Base-by-base conservation (phyloP, 1,140 invertebrate species). In the Oppia nitens region DNA sequence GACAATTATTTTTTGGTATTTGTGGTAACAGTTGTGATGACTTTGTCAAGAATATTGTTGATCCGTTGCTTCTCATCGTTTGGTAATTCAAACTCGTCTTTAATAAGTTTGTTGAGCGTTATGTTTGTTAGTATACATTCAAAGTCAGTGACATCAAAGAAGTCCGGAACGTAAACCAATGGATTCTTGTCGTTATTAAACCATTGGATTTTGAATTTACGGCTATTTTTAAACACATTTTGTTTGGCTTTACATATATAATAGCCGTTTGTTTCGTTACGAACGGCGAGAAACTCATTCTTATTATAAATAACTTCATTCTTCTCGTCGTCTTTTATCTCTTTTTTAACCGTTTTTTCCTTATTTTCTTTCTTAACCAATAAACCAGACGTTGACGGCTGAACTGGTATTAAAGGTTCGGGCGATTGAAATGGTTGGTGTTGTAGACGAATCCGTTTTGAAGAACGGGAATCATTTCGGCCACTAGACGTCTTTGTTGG, bases 231-330 rank as follows among this genome's bases (percentile, higher is more conserved):
- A 70, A 87, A 90, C 55, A 94, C 84, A 74, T 92, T 91, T 74
- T 92, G 87, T 71, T 84, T 80, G 3, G 86, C 80, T 72, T 90
- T 85, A 70, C 89, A 94, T 47, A 94, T 78, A 69, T 86, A 94
- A 72, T 92, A 92, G 49, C 84, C 81, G 48, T 84, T 71, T 64
- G 67, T 67, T 2, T 83, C 81, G 72, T 91, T 92, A 64, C 89
- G 77, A 1, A 92, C 86, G 26, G 87, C 88, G 63, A 94, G 73
- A 74, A 90, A 92, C 74, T 89, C 68, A 48, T 70, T 70, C 62
- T 73, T 75, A 62, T 73, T 70, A 59, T 74, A 70, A 6, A 74
- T 61, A 68, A 86, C 84, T 24, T 87, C 57, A 87, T 85, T 21
- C 77, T 74, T 51, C 74, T 73, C 66, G n/a, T n/a, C n/a, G n/a